phyloP scores from a whole-genome alignment of 2,797 vertebrate species.

The Nyctalus aviator region DNA sequence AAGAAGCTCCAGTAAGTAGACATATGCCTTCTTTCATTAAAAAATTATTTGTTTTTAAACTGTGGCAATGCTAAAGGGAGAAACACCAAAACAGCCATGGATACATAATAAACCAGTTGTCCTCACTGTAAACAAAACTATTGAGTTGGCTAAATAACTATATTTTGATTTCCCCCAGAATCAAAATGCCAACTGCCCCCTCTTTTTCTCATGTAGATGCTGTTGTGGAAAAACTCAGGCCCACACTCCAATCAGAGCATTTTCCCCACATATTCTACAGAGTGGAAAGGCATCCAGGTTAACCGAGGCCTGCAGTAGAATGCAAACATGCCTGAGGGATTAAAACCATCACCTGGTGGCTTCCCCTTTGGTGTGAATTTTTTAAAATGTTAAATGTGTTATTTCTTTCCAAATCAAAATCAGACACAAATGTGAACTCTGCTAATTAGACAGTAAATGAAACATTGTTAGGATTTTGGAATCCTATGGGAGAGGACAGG shows the following conservation, averaged over 20 bases:
- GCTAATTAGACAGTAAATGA: background rate
- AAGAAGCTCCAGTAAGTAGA: background rate
- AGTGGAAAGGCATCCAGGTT: background rate
- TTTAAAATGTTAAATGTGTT: constrained; percentile 61
- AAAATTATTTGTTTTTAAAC: background rate
- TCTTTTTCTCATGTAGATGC: background rate
- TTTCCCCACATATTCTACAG: background rate
- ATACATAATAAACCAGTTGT: background rate
- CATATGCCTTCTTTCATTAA: constrained; percentile 5
- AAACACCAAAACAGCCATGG: background rate
- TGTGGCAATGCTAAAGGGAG: background rate
- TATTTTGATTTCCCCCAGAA: constrained; percentile 24
- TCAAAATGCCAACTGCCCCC: background rate
- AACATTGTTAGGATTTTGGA: background rate
- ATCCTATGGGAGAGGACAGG: background rate
- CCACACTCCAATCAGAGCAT: background rate
- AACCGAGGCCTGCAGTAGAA: background rate
- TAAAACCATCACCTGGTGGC: background rate
- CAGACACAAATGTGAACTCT: constrained; percentile 59
- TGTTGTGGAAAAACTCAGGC: background rate
- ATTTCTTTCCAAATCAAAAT: constrained; percentile 73
- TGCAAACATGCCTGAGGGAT: background rate
- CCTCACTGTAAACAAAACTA: background rate
- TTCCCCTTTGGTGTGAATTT: constrained; percentile 57
- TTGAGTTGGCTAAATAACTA: background rate